Evolutionary conservation across 2,113 vertebrate genomes (phyloP).

Genomic region (Cacatua alba): DNA sequence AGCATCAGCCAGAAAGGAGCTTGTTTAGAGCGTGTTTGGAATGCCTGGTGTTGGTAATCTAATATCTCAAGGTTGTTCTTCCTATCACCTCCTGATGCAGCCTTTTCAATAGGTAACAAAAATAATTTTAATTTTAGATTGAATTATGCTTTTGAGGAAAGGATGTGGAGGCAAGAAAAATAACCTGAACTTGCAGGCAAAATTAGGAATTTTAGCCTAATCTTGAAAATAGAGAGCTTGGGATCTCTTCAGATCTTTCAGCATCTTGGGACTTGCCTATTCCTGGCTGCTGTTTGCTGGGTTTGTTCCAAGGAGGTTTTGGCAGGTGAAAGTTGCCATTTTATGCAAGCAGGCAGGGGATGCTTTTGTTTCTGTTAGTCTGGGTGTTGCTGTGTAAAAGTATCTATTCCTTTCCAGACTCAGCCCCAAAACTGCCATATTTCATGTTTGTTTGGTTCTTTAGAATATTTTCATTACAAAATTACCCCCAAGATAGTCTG

Average conservation of each 20-base stretch:
- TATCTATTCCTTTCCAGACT: background rate
- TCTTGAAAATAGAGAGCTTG: background rate
- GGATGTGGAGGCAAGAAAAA: background rate
- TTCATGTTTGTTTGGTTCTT: background rate
- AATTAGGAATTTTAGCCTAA: background rate
- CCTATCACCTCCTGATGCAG: background rate
- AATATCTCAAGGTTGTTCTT: background rate
- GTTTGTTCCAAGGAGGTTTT: background rate
- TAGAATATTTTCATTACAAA: constrained; percentile 18
- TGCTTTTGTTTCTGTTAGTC: background rate
- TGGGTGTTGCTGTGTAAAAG: background rate
- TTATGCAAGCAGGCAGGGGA: background rate
- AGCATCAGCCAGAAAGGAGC: background rate
- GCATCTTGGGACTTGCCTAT: background rate
- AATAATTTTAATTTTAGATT: background rate
- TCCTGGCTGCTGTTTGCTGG: background rate
- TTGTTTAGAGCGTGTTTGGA: background rate
- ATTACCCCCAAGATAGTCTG: background rate
- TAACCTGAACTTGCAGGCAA: background rate
- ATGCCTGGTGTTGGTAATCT: background rate
- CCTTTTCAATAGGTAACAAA: background rate
- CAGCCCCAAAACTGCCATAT: background rate
- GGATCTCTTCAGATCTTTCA: background rate
- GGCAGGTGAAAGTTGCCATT: background rate
- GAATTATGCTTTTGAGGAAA: background rate